phyloP scores from a whole-genome alignment of 2,797 vertebrate species.

The Lepidocolaptes lacrymiger region DNA sequence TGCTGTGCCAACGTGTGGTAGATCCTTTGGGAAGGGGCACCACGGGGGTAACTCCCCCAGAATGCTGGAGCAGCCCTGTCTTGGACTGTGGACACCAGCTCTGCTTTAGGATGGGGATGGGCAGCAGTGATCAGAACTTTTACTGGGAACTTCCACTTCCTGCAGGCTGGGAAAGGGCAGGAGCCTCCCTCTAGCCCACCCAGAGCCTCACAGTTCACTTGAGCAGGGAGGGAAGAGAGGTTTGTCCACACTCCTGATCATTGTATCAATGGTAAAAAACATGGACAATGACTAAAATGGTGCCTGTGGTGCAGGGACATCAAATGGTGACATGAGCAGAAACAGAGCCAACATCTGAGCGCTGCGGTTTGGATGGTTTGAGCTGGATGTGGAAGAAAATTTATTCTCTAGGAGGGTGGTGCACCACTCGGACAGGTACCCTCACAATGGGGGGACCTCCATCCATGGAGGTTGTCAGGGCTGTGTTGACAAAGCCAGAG shows the following conservation, averaged over 20 bases:
- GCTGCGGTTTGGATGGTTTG: background rate
- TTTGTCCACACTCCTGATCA: background rate
- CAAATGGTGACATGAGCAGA: accelerated
- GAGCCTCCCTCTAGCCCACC: accelerated
- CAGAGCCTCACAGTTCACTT: background rate
- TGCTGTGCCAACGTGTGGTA: accelerated
- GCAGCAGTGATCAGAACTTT: background rate
- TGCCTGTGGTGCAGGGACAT: background rate
- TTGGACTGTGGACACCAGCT: background rate
- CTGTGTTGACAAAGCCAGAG: background rate
- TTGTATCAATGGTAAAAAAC: accelerated
- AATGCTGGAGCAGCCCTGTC: background rate
- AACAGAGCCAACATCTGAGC: background rate
- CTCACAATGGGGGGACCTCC: background rate
- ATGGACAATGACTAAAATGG: accelerated
- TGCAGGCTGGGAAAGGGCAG: background rate
- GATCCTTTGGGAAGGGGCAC: background rate
- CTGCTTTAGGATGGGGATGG: background rate
- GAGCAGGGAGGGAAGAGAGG: background rate
- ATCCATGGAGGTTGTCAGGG: background rate
- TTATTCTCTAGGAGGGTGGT: background rate
- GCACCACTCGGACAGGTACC: background rate
- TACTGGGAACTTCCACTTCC: background rate
- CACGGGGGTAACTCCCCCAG: background rate
- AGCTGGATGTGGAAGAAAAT: background rate